Percentiles rank a stretch among this genome's conserved stretches.
Conservation (phyloP, 2,113 vertebrate species). For the Phasianus colchicus region DNA sequence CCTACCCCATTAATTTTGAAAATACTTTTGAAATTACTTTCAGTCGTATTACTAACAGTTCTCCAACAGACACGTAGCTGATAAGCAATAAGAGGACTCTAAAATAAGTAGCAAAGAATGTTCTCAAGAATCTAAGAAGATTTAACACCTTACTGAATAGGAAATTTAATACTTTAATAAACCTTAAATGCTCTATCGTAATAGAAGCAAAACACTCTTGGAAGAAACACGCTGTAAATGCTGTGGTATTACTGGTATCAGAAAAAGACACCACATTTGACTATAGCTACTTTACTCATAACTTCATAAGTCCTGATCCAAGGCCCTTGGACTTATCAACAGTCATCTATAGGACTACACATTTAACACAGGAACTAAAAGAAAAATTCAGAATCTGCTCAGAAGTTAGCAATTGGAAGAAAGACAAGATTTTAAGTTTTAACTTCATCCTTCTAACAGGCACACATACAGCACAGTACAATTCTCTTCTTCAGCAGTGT, state of each 20-base stretch:
- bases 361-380: background rate
- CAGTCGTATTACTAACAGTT: background rate
- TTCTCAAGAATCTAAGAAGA: background rate
- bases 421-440: background rate
- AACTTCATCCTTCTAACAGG: background rate
- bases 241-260: background rate
- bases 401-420: background rate
- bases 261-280: background rate
- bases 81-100: too few species aligned
- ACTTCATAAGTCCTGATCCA: background rate
- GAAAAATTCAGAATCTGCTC: background rate
- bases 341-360: background rate
- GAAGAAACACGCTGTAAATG: background rate
- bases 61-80: background rate
- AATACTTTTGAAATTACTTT: background rate
- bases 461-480: background rate
- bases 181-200: background rate
- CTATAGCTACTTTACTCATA: background rate
- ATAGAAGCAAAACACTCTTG: background rate
- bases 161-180: background rate
- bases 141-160: background rate
- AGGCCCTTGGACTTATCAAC: background rate
- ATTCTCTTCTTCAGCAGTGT: background rate
- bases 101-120: too few species aligned
- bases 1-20: background rate